Conservation (phyloP, 2,888 invertebrate genomes). For the Cheilosia vulpina region DNA sequence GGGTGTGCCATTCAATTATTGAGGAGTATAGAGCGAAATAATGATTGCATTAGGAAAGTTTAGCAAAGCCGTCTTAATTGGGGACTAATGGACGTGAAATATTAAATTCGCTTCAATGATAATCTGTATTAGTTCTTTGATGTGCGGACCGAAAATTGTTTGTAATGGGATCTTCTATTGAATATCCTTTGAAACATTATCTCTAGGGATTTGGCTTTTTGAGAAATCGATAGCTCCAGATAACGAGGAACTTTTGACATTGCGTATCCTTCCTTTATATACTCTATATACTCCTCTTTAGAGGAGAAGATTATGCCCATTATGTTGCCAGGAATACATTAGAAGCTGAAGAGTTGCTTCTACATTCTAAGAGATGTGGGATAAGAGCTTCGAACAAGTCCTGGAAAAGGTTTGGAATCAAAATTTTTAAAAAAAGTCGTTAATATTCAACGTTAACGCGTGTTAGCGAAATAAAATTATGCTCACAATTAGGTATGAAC, state of each 20-base stretch:
- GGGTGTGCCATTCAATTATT: constrained; percentile 10
- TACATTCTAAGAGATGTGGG: not conserved
- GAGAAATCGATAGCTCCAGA: constrained; percentile 17
- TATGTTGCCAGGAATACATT: not conserved
- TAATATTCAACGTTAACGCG: too few species aligned
- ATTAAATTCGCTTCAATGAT: constrained; percentile 13
- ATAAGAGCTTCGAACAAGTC: not conserved
- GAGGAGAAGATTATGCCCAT: not conserved
- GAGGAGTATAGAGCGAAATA: not conserved
- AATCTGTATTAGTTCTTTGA: constrained; percentile 26
- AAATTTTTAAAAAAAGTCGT: too few species aligned
- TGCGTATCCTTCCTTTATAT: constrained; percentile 3
- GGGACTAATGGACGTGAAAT: constrained; percentile 41
- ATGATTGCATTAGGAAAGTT: constrained; percentile 25
- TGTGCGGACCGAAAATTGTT: not conserved
- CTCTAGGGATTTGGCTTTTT: constrained; percentile 5
- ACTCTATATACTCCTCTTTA: too few species aligned
- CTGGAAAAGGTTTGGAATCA: too few species aligned
- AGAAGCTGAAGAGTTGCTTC: not conserved
- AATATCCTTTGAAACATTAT: constrained; percentile 26
- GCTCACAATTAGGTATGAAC: too few species aligned
- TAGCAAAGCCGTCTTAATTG: constrained; percentile 15
- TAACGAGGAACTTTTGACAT: not conserved
- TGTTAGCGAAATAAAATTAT: too few species aligned
- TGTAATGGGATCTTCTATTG: constrained; percentile 23